Conservation (phyloP, 2,888 invertebrate species). For the Nebria brevicollis region DNA sequence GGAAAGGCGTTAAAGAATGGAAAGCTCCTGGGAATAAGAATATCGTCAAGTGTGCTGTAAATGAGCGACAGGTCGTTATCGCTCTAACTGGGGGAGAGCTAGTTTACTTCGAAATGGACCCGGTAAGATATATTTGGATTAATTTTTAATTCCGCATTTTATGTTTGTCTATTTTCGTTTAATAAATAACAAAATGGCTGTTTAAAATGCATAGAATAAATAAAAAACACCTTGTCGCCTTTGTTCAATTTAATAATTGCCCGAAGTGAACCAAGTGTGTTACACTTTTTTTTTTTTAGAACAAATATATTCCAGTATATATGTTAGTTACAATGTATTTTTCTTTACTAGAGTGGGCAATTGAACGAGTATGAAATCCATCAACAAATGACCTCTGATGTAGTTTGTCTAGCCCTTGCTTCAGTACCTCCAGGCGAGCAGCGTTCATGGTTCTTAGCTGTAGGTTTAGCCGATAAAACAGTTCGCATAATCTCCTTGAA, state of each 20-base stretch:
- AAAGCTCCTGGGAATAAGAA: slow-evolving; percentile 97
- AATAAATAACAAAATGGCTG: slow-evolving; percentile 53
- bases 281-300: slow-evolving; percentile 47
- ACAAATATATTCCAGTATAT: slow-evolving; percentile 21
- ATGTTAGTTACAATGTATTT: slow-evolving; percentile 38
- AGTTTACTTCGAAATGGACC: slow-evolving; percentile 99
- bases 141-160: slow-evolving; percentile 52
- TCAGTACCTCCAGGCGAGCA: slow-evolving; percentile 96
- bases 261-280: slow-evolving; percentile 62
- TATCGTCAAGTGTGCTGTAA: slow-evolving; percentile 97
- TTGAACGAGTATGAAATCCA: slow-evolving; percentile 98
- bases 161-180: slow-evolving; percentile 55
- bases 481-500: slow-evolving; percentile 97
- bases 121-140: slow-evolving; percentile 72
- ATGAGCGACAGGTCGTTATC: slow-evolving; percentile 97
- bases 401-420: slow-evolving; percentile 98
- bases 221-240: slow-evolving; percentile 61
- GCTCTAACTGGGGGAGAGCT: slow-evolving; percentile 97
- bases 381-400: slow-evolving; percentile 95
- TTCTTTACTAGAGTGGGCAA: slow-evolving; percentile 84
- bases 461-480: slow-evolving; percentile 95
- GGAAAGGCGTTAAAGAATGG: slow-evolving; percentile 99
- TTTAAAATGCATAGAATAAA: slow-evolving; percentile 58
- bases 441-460: slow-evolving; percentile 93
- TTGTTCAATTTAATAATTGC: slow-evolving; percentile 56